A percentile compares a stretch with the other conserved stretches of the same genome.
Evolutionary conservation across 1,140 invertebrate genomes (phyloP).

Genomic region (Carposina sasakii): DNA sequence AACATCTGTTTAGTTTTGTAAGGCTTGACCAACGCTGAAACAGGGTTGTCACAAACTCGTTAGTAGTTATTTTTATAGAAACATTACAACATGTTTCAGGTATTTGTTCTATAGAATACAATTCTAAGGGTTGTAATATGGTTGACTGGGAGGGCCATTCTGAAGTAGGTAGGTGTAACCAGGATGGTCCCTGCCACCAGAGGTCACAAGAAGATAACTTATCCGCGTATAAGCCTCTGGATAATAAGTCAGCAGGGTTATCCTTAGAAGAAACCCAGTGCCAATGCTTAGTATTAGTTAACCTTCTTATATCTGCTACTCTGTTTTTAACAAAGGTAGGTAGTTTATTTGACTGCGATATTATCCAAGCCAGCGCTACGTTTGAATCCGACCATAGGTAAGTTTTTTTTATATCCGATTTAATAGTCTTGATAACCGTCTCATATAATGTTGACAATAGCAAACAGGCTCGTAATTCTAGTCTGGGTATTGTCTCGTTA

Average conservation of each 20-base stretch:
- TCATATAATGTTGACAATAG: neutral
- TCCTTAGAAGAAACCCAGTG: neutral
- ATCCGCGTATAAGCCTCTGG: neutral
- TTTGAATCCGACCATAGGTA: constrained; percentile 1
- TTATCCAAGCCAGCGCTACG: constrained; percentile 1
- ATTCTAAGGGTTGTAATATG: neutral
- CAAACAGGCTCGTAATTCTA: neutral
- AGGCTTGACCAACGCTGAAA: constrained; percentile 1
- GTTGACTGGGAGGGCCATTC: neutral
- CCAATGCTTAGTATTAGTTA: neutral
- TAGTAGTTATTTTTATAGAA: neutral
- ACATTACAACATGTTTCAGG: neutral
- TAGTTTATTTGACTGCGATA: neutral
- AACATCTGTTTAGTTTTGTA: neutral
- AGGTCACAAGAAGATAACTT: neutral
- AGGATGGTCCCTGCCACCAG: neutral
- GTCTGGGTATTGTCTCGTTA: neutral
- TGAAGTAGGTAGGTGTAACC: neutral
- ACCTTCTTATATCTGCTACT: neutral
- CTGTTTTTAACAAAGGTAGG: neutral
- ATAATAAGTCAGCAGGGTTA: neutral
- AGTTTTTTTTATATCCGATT: neutral
- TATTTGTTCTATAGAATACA: neutral
- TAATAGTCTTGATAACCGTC: neutral
- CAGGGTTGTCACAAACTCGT: neutral